These are phyloP conservation scores for Platanista minor DNA, from an alignment of 2,113 vertebrate species.

Conservation along the genomic window DNA sequence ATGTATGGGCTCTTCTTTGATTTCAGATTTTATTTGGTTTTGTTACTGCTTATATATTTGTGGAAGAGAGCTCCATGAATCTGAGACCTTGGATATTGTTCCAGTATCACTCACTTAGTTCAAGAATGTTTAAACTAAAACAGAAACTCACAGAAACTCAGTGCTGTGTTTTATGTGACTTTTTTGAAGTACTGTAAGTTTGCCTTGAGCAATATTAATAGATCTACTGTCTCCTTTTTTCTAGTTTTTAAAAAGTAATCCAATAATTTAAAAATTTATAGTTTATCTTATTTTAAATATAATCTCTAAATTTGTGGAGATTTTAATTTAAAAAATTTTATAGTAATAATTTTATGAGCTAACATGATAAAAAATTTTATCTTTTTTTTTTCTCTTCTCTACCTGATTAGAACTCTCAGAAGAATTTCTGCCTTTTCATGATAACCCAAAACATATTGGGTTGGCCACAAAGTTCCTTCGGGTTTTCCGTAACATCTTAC, in stretches of 20 bases:
- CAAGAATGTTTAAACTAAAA: background rate
- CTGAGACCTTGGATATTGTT: background rate
- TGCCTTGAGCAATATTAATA: conserved; percentile 44
- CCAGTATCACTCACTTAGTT: conserved; percentile 27
- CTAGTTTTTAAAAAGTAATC: conserved; percentile 49
- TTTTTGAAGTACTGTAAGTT: conserved; percentile 53
- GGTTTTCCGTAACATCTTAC: too few species aligned
- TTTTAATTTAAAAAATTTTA: conserved; percentile 58
- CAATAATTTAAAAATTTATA: conserved; percentile 41
- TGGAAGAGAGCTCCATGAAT: background rate
- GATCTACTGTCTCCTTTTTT: background rate
- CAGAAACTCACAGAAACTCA: conserved; percentile 33
- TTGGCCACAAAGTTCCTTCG: too few species aligned
- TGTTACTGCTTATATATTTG: background rate
- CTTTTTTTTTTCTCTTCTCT: conserved; percentile 53
- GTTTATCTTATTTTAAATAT: conserved; percentile 36
- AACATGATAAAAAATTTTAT: conserved; percentile 32
- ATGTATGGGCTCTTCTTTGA: background rate
- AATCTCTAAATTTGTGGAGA: background rate
- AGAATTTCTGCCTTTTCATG: conserved; percentile 52
- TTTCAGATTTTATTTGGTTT: background rate
- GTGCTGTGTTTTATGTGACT: conserved; percentile 21
- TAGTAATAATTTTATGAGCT: conserved; percentile 30
- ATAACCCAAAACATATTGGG: background rate
- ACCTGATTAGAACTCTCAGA: conserved; percentile 55